Evolutionary conservation across 2,113 vertebrate genomes (phyloP).

Genomic region (Balaenoptera acutorostrata): DNA sequence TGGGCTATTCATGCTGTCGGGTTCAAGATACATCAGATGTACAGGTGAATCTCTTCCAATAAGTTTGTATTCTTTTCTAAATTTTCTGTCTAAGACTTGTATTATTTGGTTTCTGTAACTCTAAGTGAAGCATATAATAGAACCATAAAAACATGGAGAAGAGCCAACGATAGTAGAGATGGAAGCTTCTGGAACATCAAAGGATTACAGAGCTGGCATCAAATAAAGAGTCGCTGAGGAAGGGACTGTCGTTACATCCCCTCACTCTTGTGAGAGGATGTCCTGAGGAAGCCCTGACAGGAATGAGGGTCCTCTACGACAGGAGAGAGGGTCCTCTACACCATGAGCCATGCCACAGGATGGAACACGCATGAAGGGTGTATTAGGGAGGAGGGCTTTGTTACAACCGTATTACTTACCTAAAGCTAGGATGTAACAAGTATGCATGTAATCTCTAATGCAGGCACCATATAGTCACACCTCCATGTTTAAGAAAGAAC

Average conservation of each 20-base stretch:
- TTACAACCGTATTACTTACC: rapidly evolving
- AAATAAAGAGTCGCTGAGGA: background rate
- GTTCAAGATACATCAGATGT: background rate
- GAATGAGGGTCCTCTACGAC: background rate
- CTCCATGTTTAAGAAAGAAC: background rate
- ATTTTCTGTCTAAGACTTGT: background rate
- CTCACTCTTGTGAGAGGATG: no score
- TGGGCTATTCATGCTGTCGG: rapidly evolving
- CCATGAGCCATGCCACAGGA: background rate
- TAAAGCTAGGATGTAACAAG: background rate
- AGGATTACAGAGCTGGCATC: background rate
- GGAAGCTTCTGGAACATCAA: background rate
- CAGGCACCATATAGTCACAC: background rate
- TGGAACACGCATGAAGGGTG: rapidly evolving
- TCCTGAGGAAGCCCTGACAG: background rate
- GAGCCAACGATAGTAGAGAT: background rate
- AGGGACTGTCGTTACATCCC: rapidly evolving
- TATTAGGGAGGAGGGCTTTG: rapidly evolving
- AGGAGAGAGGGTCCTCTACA: no score
- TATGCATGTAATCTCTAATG: rapidly evolving
- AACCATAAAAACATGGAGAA: background rate
- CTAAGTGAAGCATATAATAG: background rate
- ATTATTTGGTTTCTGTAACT: background rate
- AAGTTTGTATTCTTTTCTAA: background rate
- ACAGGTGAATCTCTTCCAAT: background rate